A percentile compares a stretch with the other conserved stretches of the same genome.
Evolutionary conservation across 2,113 vertebrate genomes (phyloP).

Genomic region (Hippocampus abdominalis): DNA sequence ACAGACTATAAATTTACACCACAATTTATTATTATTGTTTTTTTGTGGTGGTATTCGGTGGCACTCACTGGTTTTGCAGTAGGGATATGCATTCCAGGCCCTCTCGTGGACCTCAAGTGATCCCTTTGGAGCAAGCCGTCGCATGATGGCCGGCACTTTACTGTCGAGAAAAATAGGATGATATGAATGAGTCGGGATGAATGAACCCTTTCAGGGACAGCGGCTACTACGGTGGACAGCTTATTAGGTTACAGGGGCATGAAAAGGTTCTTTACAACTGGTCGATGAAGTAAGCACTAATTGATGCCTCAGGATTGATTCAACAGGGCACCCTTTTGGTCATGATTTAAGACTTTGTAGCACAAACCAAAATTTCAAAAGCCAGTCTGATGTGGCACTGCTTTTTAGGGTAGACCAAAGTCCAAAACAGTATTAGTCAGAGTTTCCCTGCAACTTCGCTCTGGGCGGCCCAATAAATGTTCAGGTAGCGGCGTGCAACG

Average conservation of each 20-base stretch:
- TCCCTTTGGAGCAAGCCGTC: slow-evolving; percentile 82
- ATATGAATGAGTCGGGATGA: too few relatives aligned
- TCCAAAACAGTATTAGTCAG: background rate
- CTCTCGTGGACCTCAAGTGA: slow-evolving; percentile 89
- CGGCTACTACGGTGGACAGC: too few relatives aligned
- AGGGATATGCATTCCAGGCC: slow-evolving; percentile 98
- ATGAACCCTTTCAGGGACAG: too few relatives aligned
- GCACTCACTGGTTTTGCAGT: slow-evolving; percentile 87
- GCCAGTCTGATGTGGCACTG: background rate
- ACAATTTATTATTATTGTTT: too few relatives aligned
- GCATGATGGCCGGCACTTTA: slow-evolving; percentile 86
- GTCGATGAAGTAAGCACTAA: background rate
- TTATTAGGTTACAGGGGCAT: too few relatives aligned
- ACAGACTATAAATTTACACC: background rate
- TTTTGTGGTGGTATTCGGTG: background rate
- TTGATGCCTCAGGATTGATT: background rate
- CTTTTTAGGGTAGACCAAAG: background rate
- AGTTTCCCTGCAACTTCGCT: background rate
- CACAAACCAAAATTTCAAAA: background rate
- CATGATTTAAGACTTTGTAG: background rate
- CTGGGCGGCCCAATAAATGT: background rate
- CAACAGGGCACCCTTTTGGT: background rate
- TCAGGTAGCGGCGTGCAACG: background rate
- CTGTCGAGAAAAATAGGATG: slow-evolving; percentile 58
- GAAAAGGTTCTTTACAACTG: background rate